Base-by-base conservation (phyloP, 92 coral and sea anemone species). In the Desmophyllum pertusum region DNA sequence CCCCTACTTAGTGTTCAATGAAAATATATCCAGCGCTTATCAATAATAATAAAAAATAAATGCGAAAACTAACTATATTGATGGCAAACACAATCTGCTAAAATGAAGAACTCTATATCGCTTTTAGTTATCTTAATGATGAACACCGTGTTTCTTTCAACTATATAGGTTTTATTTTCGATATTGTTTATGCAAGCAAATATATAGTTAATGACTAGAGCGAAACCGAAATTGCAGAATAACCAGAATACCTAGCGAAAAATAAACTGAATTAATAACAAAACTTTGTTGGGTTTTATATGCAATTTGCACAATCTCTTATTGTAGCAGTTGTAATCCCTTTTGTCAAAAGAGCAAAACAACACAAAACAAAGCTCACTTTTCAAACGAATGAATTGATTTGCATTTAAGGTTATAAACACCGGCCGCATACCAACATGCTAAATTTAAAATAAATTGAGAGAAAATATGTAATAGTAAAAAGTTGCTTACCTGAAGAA, bases 401-500 rank as follows among this genome's bases (percentile, higher is more conserved):
- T 69, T 80, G 76, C 84, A 82, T 53, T 82, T 35, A 37, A 36
- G 38, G 30, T 8, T 19, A 29, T 11, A 67, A 57, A 40, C 43
- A 39, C 35, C n/a, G n/a, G n/a, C n/a, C 36, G 30, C 85, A 63
- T 45, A 81, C 37, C 48, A 50, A 68, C 41, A 85, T 17, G 64
- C 10, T 15, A 70, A 78, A 42, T 63, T 31, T 51, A n/a, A 27
- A 53, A 51, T 46, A n/a, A 55, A 27, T 55, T 55, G 63, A 31
- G 65, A 59, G 35, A 19, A 62, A 55, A 39, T 38, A 55, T 13
- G 6, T 10, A n/a, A 38, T n/a, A 29, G 10, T 4, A 67, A 46
- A 36, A 25, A 10, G 43, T 3, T 9, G 41, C 91, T 83, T 35
- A 88, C 91, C 88, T 61, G 77, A 64, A 52, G 30, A 74, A 36